Evolutionary conservation across 2,888 invertebrate genomes (phyloP), one percentile per base, ranked within the genome.

Genomic region (Athetis lepigone): DNA sequence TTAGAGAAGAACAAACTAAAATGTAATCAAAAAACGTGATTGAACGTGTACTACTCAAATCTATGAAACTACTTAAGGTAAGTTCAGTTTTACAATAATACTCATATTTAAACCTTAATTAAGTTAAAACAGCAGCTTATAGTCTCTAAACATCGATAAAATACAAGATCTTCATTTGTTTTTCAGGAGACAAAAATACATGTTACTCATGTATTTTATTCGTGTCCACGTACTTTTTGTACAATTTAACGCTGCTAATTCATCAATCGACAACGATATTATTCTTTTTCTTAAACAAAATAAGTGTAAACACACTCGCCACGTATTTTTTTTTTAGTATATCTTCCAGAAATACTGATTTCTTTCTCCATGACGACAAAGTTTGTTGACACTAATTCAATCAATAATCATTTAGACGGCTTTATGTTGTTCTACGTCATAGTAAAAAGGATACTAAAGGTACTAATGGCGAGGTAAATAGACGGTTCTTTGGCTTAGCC

Each of bases 1-100:
- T 13, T 1, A 25, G 37, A 21, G 23, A 11, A 39, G 19, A 13
- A 27, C 21, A 36, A 7, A 45, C 43, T 7, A 57, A 55, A 51
- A 70, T 65, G 46, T 49, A 46, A 75, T 49, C 40, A 49, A 58
- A 45, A 29, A 36, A 56, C 9, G 23, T 42, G 46, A 43, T n/a
- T 43, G 21, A 51, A 40, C 42, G 18, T 36, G 37, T 43, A 36
- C 27, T 42, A 37, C 36, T 29, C 16, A 49, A 37, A 59, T 45
- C 25, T 27, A 50, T 61, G 45, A 37, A 6, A 40, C 57, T 16
- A 11, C 13, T 11, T 11, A 78, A 71, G 76, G 76, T 76, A 59
- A 66, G 63, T 42, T 59, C 5, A 33, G 3, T 5, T 36, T 27
- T 1, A 21, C 21, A n/a, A n/a, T 55, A 23, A 0, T 1, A n/a